Conservation (phyloP, 2,888 invertebrate genomes). For the Drosophila pseudotalamancana region DNA sequence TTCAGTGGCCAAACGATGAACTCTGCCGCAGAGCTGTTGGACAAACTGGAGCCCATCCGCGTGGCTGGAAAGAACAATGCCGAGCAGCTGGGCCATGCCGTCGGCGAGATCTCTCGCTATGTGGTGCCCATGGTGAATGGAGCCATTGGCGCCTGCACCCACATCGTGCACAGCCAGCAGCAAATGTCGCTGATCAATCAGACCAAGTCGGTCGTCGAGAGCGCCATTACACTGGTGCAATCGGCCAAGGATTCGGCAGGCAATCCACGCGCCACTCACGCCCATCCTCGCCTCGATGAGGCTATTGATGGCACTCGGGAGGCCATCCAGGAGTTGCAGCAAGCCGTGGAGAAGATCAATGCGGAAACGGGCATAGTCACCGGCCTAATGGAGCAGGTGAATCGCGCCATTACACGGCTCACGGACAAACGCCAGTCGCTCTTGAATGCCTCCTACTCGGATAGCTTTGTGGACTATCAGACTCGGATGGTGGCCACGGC, state of each 20-base stretch:
- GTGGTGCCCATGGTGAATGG: slow-evolving; percentile 94
- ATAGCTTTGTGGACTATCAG: slow-evolving; percentile 97
- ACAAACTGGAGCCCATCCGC: slow-evolving; percentile 93
- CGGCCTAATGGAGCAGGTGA: slow-evolving; percentile 94
- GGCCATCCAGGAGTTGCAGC: slow-evolving; percentile 92
- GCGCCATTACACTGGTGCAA: slow-evolving; percentile 93
- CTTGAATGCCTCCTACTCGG: slow-evolving; percentile 88
- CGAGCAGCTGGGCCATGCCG: slow-evolving; percentile 95
- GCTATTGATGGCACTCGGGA: slow-evolving; percentile 90
- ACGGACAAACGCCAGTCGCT: slow-evolving; percentile 90
- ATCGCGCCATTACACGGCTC: slow-evolving; percentile 93
- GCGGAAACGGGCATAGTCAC: slow-evolving; percentile 96
- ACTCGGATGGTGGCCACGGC: slow-evolving; percentile 97
- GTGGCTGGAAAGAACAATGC: slow-evolving; percentile 95
- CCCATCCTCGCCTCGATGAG: slow-evolving; percentile 94
- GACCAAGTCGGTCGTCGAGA: slow-evolving; percentile 97
- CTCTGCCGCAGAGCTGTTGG: slow-evolving; percentile 91
- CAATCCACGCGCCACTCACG: slow-evolving; percentile 93
- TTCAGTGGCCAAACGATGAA: slow-evolving; percentile 92
- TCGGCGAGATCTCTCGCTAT: slow-evolving; percentile 90
- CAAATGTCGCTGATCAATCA: slow-evolving; percentile 95
- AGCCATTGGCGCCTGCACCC: slow-evolving; percentile 94
- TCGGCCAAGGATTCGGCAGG: slow-evolving; percentile 95
- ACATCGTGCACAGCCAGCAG: slow-evolving; percentile 93
- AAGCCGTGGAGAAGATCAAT: slow-evolving; percentile 91